A percentile compares a stretch with the other conserved stretches of the same genome.
Conservation (phyloP, 2,797 vertebrate genomes). For the Huso huso region DNA sequence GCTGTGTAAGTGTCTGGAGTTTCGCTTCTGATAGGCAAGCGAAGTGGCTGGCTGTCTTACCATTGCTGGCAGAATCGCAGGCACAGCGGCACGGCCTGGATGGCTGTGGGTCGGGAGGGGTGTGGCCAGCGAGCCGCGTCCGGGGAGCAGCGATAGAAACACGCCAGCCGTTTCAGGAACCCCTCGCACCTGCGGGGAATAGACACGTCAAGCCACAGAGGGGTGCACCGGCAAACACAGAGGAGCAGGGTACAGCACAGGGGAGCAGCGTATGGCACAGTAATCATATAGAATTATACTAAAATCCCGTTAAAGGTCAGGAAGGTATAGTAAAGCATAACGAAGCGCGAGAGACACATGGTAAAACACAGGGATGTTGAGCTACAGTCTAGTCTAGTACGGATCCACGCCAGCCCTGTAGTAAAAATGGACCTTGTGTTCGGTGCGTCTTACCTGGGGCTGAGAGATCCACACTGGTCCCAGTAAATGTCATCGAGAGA, state of each 20-base stretch:
- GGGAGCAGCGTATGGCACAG: too few species aligned
- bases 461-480: constrained; percentile 30
- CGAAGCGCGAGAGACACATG: neutral
- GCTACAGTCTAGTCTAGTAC: neutral
- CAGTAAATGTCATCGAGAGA: constrained; percentile 10
- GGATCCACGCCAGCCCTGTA: neutral
- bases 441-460: constrained; percentile 28
- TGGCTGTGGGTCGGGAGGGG: constrained; percentile 43
- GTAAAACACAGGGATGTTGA: neutral
- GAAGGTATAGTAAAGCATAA: neutral
- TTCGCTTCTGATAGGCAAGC: too few species aligned
- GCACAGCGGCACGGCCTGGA: constrained; percentile 69
- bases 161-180: constrained; percentile 61
- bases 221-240: neutral
- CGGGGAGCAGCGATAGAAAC: constrained; percentile 69
- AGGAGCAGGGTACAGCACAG: too few species aligned
- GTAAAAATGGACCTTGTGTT: neutral
- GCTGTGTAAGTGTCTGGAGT: too few species aligned
- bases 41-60: constrained; percentile 39
- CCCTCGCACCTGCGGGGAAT: constrained; percentile 56
- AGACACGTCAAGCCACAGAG: neutral
- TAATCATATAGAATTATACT: too few species aligned
- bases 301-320: too few species aligned
- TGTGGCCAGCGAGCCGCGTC: constrained; percentile 60
- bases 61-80: constrained; percentile 72